phyloP scores from a whole-genome alignment of 2,113 vertebrate genomes.

The Anser cygnoides region DNA sequence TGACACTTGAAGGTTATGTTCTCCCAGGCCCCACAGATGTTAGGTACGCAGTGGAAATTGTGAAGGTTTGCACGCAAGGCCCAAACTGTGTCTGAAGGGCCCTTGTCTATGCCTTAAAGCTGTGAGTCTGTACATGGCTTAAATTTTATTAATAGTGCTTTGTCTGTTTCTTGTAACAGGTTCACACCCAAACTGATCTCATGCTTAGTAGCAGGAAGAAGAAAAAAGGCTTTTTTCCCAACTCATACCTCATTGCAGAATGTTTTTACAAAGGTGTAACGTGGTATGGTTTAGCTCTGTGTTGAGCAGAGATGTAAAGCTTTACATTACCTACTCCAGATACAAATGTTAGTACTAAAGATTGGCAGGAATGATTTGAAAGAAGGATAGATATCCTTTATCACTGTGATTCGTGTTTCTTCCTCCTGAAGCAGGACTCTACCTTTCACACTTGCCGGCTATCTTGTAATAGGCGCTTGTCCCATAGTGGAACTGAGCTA shows the following conservation, averaged over 20 bases:
- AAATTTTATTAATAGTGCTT: background rate
- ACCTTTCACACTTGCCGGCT: background rate
- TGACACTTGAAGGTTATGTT: background rate
- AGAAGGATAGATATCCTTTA: background rate
- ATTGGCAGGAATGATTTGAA: background rate
- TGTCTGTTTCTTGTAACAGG: background rate
- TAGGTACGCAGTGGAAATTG: background rate
- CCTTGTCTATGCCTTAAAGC: background rate
- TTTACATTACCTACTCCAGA: background rate
- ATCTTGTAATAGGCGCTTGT: background rate
- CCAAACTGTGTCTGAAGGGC: background rate
- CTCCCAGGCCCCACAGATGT: background rate
- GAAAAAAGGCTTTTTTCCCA: background rate
- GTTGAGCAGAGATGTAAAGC: background rate
- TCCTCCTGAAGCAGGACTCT: background rate
- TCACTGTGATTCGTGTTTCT: background rate
- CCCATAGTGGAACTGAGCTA: background rate
- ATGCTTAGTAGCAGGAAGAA: background rate
- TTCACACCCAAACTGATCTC: background rate
- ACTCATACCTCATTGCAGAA: background rate
- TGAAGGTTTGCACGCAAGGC: background rate
- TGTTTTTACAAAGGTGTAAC: background rate
- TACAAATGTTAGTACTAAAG: background rate
- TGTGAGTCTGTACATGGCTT: rapidly evolving
- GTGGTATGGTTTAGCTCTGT: background rate